phyloP scores from a whole-genome alignment of 2,888 invertebrate genomes.

The Chymomyza procnemis region DNA sequence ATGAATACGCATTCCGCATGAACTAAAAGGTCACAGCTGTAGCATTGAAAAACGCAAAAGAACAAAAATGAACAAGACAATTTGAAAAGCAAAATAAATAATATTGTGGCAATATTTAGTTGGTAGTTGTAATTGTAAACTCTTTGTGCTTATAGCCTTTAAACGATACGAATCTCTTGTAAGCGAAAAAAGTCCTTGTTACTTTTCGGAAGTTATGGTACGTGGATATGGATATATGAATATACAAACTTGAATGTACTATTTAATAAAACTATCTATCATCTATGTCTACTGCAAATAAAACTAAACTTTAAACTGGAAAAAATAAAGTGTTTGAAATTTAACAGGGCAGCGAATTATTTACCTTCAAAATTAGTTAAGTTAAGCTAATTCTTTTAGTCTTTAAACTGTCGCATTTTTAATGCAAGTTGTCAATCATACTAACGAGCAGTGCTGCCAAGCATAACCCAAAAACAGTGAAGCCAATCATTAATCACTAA shows the following conservation, averaged over 20 bases:
- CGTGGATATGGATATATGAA: slow-evolving; percentile 21
- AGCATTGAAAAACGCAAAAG: background rate
- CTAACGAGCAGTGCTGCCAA: no score
- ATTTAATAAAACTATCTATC: slow-evolving; percentile 18
- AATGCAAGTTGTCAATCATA: no score
- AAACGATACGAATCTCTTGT: background rate
- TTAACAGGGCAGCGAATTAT: background rate
- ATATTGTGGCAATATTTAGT: background rate
- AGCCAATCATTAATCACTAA: no score
- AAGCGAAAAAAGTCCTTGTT: background rate
- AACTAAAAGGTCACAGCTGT: background rate
- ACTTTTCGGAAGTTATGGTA: background rate
- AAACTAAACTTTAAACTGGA: slow-evolving; percentile 43
- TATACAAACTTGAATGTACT: slow-evolving; percentile 12
- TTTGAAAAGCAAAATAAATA: slow-evolving; percentile 13
- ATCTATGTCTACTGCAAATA: slow-evolving; percentile 55
- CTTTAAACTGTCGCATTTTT: no score
- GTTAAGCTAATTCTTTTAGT: no score
- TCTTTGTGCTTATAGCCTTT: slow-evolving; percentile 1
- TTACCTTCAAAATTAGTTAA: no score
- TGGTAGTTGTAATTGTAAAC: background rate
- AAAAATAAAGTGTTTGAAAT: background rate
- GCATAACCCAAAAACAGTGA: no score
- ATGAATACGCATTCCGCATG: background rate
- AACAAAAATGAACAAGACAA: background rate